phyloP scores from a whole-genome alignment of 2,888 invertebrate genomes.

The Drosophila lacicola region DNA sequence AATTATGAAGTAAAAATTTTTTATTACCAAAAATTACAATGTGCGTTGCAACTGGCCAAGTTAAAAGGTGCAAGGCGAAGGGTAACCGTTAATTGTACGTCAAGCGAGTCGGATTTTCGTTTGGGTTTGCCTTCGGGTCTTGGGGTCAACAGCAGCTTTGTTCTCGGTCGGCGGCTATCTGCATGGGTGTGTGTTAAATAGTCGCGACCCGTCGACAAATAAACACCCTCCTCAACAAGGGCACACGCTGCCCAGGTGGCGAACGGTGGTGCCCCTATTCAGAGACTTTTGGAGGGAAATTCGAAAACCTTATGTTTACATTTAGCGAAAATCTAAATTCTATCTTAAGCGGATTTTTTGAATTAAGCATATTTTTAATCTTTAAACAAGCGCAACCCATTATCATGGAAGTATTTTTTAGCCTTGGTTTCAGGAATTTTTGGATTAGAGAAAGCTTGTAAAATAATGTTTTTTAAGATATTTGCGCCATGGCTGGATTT shows the following conservation, averaged over 20 bases:
- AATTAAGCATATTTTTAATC: too few relatives aligned
- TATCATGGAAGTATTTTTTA: too few relatives aligned
- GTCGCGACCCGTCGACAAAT: conserved; percentile 70
- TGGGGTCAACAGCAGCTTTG: conserved; percentile 67
- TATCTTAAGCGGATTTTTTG: too few relatives aligned
- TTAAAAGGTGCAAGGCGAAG: conserved; percentile 43
- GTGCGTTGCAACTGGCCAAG: conserved; percentile 55
- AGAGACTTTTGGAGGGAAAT: neutral
- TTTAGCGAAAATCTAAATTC: neutral
- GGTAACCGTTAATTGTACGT: conserved; percentile 50
- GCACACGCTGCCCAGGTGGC: conserved; percentile 17
- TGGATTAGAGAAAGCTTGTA: too few relatives aligned
- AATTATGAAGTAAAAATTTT: conserved; percentile 74
- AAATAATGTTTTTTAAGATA: too few relatives aligned
- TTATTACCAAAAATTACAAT: conserved; percentile 82
- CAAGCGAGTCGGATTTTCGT: neutral
- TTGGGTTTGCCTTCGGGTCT: neutral
- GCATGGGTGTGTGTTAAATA: conserved; percentile 22
- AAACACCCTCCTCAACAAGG: conserved; percentile 57
- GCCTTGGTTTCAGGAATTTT: too few relatives aligned
- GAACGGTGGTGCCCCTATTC: conserved; percentile 3
- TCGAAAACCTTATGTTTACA: neutral
- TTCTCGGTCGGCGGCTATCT: conserved; percentile 35
- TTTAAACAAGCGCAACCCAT: too few relatives aligned
- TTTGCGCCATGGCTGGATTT: too few relatives aligned